A percentile compares a stretch with the other conserved stretches of the same genome.
Evolutionary conservation across 1,140 invertebrate species (phyloP).

Genomic region (Bombus soroeensis): DNA sequence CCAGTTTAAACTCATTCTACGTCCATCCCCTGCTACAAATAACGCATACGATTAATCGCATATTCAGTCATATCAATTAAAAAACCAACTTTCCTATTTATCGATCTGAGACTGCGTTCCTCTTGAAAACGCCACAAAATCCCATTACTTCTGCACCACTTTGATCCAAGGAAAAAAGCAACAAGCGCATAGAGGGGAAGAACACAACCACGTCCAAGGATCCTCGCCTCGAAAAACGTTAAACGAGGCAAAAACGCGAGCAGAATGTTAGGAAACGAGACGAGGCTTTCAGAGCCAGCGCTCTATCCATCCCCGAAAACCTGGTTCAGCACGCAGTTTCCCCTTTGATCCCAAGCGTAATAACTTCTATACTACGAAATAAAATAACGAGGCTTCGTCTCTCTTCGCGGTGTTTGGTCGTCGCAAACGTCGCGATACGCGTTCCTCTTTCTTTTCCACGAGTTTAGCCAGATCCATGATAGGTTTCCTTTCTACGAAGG

Average conservation of each 20-base stretch:
- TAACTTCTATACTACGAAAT: not conserved
- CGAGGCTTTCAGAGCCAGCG: not conserved
- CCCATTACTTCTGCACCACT: not conserved
- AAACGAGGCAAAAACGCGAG: not conserved
- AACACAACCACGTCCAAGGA: too few species aligned
- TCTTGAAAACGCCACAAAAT: not conserved
- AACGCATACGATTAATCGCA: not conserved
- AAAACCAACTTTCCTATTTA: not conserved
- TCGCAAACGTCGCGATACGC: too few species aligned
- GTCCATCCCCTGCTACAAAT: not conserved
- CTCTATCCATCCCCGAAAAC: not conserved
- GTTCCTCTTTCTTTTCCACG: not conserved
- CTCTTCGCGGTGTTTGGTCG: not conserved
- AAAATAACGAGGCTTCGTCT: not conserved
- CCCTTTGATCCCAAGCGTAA: conserved; percentile 19
- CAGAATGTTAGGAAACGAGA: not conserved
- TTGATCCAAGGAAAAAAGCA: not conserved
- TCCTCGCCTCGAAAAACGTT: not conserved
- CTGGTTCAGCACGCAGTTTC: not conserved
- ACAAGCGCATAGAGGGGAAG: not conserved
- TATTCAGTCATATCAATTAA: not conserved
- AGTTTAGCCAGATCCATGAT: not conserved
- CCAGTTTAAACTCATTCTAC: not conserved
- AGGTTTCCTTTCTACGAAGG: conserved; percentile 18
- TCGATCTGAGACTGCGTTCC: not conserved